These are phyloP conservation scores for Platorchestia sp. DNA, from an alignment of 1,140 invertebrate species.

Conservation along the genomic window DNA sequence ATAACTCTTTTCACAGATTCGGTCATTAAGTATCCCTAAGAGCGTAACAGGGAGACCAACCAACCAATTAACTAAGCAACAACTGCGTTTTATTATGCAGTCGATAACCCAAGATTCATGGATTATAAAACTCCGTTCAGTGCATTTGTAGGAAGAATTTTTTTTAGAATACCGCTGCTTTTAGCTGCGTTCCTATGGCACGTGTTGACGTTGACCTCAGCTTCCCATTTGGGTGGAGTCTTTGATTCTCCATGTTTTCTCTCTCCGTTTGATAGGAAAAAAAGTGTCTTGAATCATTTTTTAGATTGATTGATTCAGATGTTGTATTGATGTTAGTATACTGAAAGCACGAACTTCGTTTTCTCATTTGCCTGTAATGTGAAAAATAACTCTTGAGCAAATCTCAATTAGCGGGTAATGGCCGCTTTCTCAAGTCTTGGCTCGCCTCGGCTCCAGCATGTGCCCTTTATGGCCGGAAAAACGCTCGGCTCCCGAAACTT, in stretches of 20 bases:
- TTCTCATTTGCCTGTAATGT: not conserved
- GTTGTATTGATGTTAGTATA: not conserved
- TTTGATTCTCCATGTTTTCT: not conserved
- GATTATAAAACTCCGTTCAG: not conserved
- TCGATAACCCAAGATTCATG: no score
- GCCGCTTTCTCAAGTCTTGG: not conserved
- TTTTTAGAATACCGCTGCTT: not conserved
- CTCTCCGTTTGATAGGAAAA: not conserved
- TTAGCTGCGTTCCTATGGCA: not conserved
- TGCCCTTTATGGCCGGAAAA: not conserved
- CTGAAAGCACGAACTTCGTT: not conserved
- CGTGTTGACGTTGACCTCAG: not conserved
- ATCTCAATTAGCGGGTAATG: not conserved
- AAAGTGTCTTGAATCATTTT: not conserved
- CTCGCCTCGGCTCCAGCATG: not conserved
- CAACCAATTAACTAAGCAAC: no score
- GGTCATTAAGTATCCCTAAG: no score
- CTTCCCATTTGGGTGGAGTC: not conserved
- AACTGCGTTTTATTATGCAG: no score
- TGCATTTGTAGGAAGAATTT: not conserved
- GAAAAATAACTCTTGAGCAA: not conserved
- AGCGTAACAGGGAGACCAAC: no score
- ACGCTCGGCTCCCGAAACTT: not conserved
- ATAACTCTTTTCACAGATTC: no score
- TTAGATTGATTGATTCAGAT: no score